Conservation (phyloP, 2,888 invertebrate species). For the Perizoma flavofasciatum region DNA sequence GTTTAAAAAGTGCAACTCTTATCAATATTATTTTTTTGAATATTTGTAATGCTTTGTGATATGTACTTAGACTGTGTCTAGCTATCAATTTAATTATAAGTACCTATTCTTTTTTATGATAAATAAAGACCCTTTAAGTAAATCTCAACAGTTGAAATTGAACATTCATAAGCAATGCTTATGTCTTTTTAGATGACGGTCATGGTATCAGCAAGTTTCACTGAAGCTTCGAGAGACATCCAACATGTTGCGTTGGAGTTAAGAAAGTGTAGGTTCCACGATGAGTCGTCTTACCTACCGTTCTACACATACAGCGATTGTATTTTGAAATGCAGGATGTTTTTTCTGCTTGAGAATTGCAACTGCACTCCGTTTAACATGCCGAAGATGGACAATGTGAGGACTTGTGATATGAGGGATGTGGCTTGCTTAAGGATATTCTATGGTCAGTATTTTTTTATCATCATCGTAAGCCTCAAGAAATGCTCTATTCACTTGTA, state of each 20-base stretch:
- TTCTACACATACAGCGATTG: conserved; percentile 85
- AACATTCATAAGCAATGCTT: not conserved
- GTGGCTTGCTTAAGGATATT: conserved; percentile 74
- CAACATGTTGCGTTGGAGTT: conserved; percentile 66
- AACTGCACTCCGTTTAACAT: conserved; percentile 84
- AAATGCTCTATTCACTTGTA: no score
- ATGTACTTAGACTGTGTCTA: no score
- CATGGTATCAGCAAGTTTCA: conserved; percentile 68
- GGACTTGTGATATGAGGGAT: conserved; percentile 79
- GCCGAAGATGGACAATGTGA: conserved; percentile 64
- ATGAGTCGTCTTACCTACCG: conserved; percentile 73
- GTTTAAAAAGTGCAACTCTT: no score
- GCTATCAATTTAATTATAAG: no score
- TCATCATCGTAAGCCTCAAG: no score
- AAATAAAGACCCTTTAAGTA: not conserved
- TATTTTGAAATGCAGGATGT: conserved; percentile 81
- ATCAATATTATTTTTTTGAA: no score
- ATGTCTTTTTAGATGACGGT: conserved; percentile 64
- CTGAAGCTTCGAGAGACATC: conserved; percentile 74
- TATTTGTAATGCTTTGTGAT: no score
- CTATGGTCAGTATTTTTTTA: conserved; percentile 57
- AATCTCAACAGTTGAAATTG: no score
- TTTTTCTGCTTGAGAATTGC: conserved; percentile 77
- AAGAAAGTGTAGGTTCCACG: conserved; percentile 83
- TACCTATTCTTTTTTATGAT: no score